Base-by-base conservation (phyloP, 2,113 vertebrate species). In the Desmodus rotundus region DNA sequence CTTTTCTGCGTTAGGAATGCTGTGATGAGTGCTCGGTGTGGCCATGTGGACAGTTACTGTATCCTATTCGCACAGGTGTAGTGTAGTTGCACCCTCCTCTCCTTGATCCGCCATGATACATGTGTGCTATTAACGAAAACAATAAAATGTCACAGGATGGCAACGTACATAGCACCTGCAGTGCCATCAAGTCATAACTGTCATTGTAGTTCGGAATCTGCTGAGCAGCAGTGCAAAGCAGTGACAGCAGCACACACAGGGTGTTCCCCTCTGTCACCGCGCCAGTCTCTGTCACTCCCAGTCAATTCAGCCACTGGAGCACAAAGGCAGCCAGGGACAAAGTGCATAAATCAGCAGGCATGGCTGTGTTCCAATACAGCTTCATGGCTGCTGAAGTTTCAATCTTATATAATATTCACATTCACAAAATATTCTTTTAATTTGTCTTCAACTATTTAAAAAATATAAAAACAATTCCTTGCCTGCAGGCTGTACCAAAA, bases 391-490 rank as follows among this genome's bases (percentile, higher is more conserved):
- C 13, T 87, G 52, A 87, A 65, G 45, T 78, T 38, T 47, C 31
- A 92, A 92, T 38, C 70, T 54, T 63, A 67, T 41, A 16, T 20
- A 80, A 76, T 22, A 89, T 7, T 91, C 38, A 84, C 7, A 45
- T 33, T 67, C 65, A 86, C 15, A 80, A 68, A 83, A 45, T 9
- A 36, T 2, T 45, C 38, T 82, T 76, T 22, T 36, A 8, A 87
- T 68, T 81, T 81, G 90, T 81, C 67, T 68, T 45, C 70, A 92
- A 36, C 13, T 84, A 52, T 19, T 43, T 74, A 50, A 81, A 74
- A 85, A 86, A 43, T 70, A 10, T 17, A 31, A 52, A 82, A 83
- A 70, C 22, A 47, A 67, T 43, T 93, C 77, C 61, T 17, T 83
- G 77, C 28, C 58, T 28, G 47, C 38, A 50, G 50, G n/a, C 41